Base-by-base conservation (phyloP, 2,113 vertebrate species). In the Ceyx margarethae region DNA sequence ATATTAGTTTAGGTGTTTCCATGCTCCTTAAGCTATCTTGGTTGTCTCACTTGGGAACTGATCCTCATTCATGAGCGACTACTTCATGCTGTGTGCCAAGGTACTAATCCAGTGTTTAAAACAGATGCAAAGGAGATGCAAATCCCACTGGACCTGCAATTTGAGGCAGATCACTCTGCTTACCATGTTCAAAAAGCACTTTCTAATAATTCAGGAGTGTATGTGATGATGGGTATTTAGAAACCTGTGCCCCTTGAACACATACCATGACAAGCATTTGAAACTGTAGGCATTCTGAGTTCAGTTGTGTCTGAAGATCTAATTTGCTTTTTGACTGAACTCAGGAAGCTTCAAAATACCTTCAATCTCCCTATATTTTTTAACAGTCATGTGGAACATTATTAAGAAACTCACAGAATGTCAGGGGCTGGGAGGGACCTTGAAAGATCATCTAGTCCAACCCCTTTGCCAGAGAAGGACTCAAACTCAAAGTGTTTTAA, bases 201-300 rank as follows among this genome's bases (percentile, higher is more conserved):
- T 21, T 3, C 37, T 53, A 48, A 14, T 25, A 29, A 87, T n/a
- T 43, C 28, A 92, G 25, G 25, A 84, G 20, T 3, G 14, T 43
- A 87, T 15, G 18, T 48, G 35, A 31, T 19, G 43, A 69, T 15
- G 7, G 11, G 21, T 51, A 57, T 37, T 26, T 50, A 53, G 37
- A 78, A 68, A 60, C 25, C 8, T 0, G 0, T 56, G 57, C 56
- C 7, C 13, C 78, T 76, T 65, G 68, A 57, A 60, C 0, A 3
- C 1, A 4, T 22, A 69, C 65, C 23, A 65, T 1, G 3, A 61
- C 26, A 75, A 31, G 13, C 6, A 9, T 85, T 90, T 76, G 43
- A 68, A 85, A 72, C 11, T 28, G 22, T 11, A 54, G 40, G 13
- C 23, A 37, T 74, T 87, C 29, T 65, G 28, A 72, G 58, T 56